Evolutionary conservation across 2,113 vertebrate species (phyloP).

Genomic region (Nerophis lumbriciformis): DNA sequence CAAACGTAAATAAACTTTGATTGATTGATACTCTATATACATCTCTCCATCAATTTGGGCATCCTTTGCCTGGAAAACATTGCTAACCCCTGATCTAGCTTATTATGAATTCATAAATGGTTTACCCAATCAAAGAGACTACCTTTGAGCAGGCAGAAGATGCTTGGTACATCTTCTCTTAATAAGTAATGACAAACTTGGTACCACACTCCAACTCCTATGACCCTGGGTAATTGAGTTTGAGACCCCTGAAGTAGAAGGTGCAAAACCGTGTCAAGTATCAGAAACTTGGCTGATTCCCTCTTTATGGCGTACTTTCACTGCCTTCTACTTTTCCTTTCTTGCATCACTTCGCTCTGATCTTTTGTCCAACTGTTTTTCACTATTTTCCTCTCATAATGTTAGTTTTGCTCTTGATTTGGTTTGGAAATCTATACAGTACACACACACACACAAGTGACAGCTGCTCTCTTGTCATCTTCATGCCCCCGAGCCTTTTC

Average conservation of each 20-base stretch:
- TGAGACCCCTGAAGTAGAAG: constrained; percentile 4
- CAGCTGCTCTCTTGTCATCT: constrained; percentile 9
- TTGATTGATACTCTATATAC: no score
- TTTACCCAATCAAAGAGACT: no score
- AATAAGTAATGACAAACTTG: no score
- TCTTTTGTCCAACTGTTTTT: constrained; percentile 12
- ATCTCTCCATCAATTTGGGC: no score
- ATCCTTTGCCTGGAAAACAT: no score
- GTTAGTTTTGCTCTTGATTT: constrained; percentile 8
- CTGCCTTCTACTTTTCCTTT: constrained; percentile 14
- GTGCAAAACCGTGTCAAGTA: constrained; percentile 32
- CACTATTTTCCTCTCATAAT: background rate
- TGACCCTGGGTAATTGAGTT: no score
- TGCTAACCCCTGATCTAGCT: no score
- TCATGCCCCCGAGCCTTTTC: constrained; percentile 17
- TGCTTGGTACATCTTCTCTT: no score
- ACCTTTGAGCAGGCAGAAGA: no score
- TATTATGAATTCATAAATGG: no score
- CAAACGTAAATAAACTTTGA: no score
- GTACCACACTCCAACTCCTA: no score
- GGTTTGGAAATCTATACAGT: constrained; percentile 13
- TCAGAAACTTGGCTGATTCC: constrained; percentile 28
- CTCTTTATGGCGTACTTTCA: constrained; percentile 36
- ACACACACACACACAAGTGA: constrained; percentile 15
- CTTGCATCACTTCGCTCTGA: constrained; percentile 10